Base-by-base conservation (phyloP, 1,140 invertebrate species). In the Thaumatotibia leucotreta region DNA sequence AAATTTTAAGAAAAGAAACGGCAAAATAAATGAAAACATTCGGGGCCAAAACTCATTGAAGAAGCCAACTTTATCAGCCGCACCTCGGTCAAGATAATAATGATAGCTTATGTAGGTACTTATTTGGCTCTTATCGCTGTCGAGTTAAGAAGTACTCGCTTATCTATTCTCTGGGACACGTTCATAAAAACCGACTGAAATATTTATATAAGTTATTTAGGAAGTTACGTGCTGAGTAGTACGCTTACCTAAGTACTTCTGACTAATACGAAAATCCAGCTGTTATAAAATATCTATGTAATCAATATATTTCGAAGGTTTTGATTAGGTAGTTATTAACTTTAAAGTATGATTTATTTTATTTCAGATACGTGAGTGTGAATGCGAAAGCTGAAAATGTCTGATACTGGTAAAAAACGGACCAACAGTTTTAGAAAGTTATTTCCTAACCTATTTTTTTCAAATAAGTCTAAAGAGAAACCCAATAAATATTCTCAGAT, bases 381-480 rank as follows among this genome's bases (percentile, higher is more conserved):
- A 39, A 61, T 9, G 22, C 11, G 22, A n/a, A n/a, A 24, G 17
- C 39, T 1, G 33, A 35, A 71, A 32, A 89, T 89, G 87, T 63
- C 75, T 5, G 83, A 84, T n/a, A 85, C 71, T 58, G 83, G 67
- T 33, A 86, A 81, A 74, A 88, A 87, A 75, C 75, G 83, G 11
- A 72, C 70, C 14, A 84, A 70, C 23, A 88, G 82, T 72, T 88
- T 89, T 62, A 75, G 84, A 4, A 88, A 83, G 76, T 74, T 88
- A 67, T 87, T 88, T 68, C 86, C 86, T 65, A 84, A 66, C 68
- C 64, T 87, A 63, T 88, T 88, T 70, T 87, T 86, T 67, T 79
- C 78, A 0, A 73, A 79, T 39, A 86, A 85, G 65, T 76, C 76
- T 27, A 89, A 85, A 68, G 80, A 84, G 78, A 75, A 73, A 64